Base-by-base conservation (phyloP, 2,888 invertebrate genomes). In the Bimastos eiseni region DNA sequence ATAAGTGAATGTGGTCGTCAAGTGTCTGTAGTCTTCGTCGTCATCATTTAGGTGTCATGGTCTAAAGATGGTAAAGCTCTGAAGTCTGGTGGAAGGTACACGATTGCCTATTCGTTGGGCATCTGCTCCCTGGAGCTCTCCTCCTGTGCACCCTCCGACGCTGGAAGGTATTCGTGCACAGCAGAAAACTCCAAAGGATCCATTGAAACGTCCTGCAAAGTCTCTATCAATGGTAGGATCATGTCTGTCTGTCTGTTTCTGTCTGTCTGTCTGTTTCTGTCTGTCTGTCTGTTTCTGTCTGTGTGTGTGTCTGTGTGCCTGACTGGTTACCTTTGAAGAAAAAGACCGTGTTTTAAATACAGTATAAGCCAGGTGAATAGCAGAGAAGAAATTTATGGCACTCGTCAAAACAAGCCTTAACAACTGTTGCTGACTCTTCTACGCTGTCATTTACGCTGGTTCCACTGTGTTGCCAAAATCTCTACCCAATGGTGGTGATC, bases 51-150 rank as follows among this genome's bases (percentile, higher is more conserved):
- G 96, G 95, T 96, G 30, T 95, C 95, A 93, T 96, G 96, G 96
- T 96, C 95, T 96, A 99, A 99, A 96, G 98, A 99, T 94, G 97
- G 97, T 92, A 96, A 97, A 89, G 99, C 99, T 95, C 96, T 99
- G 44, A 97, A 97, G 91, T 97, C 97, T 95, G 98, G 98, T 93
- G 94, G 94, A 90, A 94, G 95, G 70, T 98, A 98, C 95, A 96
- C 97, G 90, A 98, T 98, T 97, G 96, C 97, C 13, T 97, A 97
- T 94, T 97, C 98, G 6, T 98, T 98, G 95, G 99, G 99, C 93
- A 98, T 99, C 89, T 97, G 98, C 90, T 98, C 98, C 0, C 97
- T 99, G 96, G 99, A 99, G 96, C 98, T 99, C 93, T 96, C 98
- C 93, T 98, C 98, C 95, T 98, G 98, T 95, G 97, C 97, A 94